A percentile compares a stretch with the other conserved stretches of the same genome.
These are phyloP conservation scores for Portunus trituberculatus DNA, from an alignment of 1,140 invertebrate species.

Conservation along the genomic window DNA sequence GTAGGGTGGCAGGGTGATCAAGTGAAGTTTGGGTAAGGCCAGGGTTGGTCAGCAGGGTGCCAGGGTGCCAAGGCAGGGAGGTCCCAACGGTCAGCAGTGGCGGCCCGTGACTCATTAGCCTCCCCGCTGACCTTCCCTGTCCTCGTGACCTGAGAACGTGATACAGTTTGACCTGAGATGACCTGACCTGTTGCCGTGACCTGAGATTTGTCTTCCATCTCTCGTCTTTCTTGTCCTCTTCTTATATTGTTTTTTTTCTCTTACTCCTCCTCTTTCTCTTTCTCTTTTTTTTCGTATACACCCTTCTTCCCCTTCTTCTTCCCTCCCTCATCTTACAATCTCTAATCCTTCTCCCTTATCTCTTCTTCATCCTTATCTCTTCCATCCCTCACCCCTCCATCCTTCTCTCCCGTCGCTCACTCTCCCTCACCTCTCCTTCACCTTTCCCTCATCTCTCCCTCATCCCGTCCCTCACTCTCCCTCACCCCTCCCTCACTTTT, in stretches of 20 bases:
- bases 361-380: too few relatives aligned
- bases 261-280: too few relatives aligned
- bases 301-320: too few relatives aligned
- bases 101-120: not conserved
- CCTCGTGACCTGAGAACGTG: not conserved
- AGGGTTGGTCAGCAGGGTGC: not conserved
- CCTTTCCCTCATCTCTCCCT: too few relatives aligned
- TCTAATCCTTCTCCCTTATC: too few relatives aligned
- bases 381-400: too few relatives aligned
- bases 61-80: not conserved
- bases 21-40: not conserved
- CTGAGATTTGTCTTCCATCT: not conserved
- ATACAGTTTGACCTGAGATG: not conserved
- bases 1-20: not conserved
- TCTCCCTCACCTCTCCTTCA: too few relatives aligned
- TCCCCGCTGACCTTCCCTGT: not conserved
- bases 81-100: not conserved
- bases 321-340: too few relatives aligned
- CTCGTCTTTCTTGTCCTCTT: not conserved
- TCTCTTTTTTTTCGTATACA: too few relatives aligned
- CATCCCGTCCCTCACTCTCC: too few relatives aligned
- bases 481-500: too few relatives aligned
- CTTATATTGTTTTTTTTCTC: not conserved
- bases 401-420: too few relatives aligned
- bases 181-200: not conserved